phyloP scores from a whole-genome alignment of 2,888 invertebrate species.

The Bedellia somnulentella region DNA sequence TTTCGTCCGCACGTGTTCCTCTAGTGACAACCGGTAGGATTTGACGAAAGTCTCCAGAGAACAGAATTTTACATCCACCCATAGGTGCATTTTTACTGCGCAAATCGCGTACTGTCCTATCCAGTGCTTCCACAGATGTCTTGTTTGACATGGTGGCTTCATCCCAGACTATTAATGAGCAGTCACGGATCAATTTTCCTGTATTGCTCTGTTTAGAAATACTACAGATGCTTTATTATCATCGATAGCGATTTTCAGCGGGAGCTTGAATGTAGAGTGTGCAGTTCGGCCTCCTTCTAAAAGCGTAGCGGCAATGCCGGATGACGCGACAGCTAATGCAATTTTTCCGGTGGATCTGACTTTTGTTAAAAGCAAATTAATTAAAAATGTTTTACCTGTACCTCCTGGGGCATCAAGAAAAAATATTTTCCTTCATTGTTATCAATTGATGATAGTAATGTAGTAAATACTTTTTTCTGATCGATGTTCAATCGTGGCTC shows the following conservation, averaged over 20 bases:
- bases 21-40: conserved; percentile 15
- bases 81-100: conserved; percentile 1
- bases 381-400: conserved; percentile 9
- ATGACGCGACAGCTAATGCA: conserved; percentile 1
- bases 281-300: conserved; percentile 4
- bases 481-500: conserved; percentile 14
- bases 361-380: conserved; percentile 10
- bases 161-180: conserved; percentile 12
- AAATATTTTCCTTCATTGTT: not conserved
- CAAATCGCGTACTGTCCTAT: conserved; percentile 8
- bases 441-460: conserved; percentile 8
- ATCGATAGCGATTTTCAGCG: conserved; percentile 7
- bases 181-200: not conserved
- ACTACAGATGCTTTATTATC: conserved; percentile 9
- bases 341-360: not conserved
- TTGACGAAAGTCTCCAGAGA: conserved; percentile 6
- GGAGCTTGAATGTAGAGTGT: conserved; percentile 4
- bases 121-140: conserved; percentile 10
- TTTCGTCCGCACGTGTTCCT: conserved; percentile 14
- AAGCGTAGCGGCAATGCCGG: conserved; percentile 4
- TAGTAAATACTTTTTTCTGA: conserved; percentile 13
- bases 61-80: not conserved
- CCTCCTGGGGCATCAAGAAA: conserved; percentile 5
- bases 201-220: conserved; percentile 12
- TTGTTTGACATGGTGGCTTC: conserved; percentile 13